These are phyloP conservation scores for Erebia palarica DNA, from an alignment of 2,888 invertebrate genomes.

Conservation along the genomic window DNA sequence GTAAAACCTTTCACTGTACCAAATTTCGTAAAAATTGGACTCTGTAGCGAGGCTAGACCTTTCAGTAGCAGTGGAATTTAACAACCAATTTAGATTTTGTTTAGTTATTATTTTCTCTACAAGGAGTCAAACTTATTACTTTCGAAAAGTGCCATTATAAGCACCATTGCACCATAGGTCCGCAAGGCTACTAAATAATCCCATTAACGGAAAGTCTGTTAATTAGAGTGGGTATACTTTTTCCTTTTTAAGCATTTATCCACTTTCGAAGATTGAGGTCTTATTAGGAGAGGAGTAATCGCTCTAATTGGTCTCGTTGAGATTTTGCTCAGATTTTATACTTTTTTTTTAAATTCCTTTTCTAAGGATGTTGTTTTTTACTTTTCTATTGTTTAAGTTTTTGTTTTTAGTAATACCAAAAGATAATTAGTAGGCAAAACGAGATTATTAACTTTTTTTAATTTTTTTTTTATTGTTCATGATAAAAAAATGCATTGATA, in stretches of 20 bases:
- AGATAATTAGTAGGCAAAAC: too few relatives aligned
- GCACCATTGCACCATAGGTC: not conserved
- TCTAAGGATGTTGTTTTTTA: not conserved
- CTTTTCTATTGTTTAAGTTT: not conserved
- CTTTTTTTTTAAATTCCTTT: not conserved
- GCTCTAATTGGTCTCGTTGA: constrained; percentile 27
- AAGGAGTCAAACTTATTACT: not conserved
- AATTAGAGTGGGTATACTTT: not conserved
- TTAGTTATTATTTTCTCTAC: too few relatives aligned
- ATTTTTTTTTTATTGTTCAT: too few relatives aligned
- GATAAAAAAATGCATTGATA: too few relatives aligned
- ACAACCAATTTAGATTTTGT: too few relatives aligned
- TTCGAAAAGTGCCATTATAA: not conserved
- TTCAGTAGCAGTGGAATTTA: too few relatives aligned
- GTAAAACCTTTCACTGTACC: too few relatives aligned
- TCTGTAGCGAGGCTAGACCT: too few relatives aligned
- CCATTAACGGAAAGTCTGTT: not conserved
- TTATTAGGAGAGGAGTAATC: constrained; percentile 25
- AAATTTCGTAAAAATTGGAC: too few relatives aligned
- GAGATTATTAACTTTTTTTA: too few relatives aligned
- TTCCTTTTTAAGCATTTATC: constrained; percentile 17
- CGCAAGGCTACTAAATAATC: not conserved
- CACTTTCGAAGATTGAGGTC: constrained; percentile 32
- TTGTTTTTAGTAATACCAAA: not conserved
- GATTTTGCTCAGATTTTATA: not conserved